A percentile compares a stretch with the other conserved stretches of the same genome.
phyloP scores from a whole-genome alignment of 2,888 invertebrate genomes.

The Sceliomorpha sp. region DNA sequence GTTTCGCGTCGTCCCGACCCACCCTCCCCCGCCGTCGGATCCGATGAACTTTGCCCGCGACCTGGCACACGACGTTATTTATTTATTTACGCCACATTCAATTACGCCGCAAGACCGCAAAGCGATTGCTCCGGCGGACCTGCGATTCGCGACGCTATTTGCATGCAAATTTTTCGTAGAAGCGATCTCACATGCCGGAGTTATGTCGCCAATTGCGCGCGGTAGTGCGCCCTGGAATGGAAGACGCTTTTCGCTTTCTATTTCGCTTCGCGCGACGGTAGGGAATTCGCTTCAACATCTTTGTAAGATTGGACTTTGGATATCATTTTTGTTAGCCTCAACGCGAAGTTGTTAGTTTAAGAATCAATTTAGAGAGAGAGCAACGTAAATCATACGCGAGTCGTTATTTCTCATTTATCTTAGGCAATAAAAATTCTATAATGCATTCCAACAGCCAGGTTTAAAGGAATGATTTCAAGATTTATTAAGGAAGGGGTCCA shows the following conservation, averaged over 20 bases:
- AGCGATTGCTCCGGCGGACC: constrained; percentile 67
- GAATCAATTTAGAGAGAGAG: constrained; percentile 32
- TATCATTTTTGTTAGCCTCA: too few relatives aligned
- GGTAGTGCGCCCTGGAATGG: constrained; percentile 14
- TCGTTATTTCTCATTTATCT: constrained; percentile 38
- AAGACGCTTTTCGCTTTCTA: constrained; percentile 20
- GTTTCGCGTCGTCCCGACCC: too few relatives aligned
- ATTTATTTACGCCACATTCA: constrained; percentile 80
- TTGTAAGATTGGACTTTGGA: too few relatives aligned
- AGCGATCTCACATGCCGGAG: constrained; percentile 27
- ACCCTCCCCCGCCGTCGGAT: constrained; percentile 29
- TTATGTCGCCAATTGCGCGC: constrained; percentile 10
- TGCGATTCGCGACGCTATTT: constrained; percentile 75
- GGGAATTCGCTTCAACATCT: too few relatives aligned
- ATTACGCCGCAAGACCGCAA: constrained; percentile 76
- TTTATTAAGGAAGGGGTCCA: constrained; percentile 46
- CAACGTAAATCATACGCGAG: constrained; percentile 37
- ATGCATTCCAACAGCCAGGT: constrained; percentile 29
- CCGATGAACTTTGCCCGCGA: constrained; percentile 40
- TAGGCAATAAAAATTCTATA: constrained; percentile 40
- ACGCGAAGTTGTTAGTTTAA: constrained; percentile 15
- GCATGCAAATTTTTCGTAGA: constrained; percentile 72
- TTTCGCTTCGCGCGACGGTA: constrained; percentile 21
- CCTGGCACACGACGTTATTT: constrained; percentile 72
- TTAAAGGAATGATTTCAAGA: constrained; percentile 34